phyloP scores from a whole-genome alignment of 2,888 invertebrate species.

The Melipona beecheii region DNA sequence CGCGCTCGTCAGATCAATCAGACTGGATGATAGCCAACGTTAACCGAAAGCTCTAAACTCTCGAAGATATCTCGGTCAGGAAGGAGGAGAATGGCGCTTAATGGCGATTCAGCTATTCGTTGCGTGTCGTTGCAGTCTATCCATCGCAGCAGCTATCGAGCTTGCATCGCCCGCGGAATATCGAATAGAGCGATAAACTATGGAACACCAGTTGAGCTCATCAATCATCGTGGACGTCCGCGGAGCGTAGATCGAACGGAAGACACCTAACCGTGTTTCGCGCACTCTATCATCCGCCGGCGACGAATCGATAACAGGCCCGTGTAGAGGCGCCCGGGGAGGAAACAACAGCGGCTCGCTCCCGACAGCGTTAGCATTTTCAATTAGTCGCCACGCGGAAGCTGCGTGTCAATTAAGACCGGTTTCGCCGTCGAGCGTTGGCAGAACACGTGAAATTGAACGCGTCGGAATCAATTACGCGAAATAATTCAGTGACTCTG shows the following conservation, averaged over 20 bases:
- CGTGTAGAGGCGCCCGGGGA: background rate
- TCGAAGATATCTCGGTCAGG: background rate
- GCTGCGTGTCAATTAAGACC: conserved; percentile 62
- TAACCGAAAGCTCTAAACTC: background rate
- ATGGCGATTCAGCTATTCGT: conserved; percentile 1
- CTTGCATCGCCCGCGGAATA: background rate
- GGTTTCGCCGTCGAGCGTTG: conserved; percentile 25
- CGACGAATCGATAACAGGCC: conserved; percentile 45
- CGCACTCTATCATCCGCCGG: conserved; percentile 45
- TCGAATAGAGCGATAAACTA: conserved; percentile 41
- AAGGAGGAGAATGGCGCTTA: background rate
- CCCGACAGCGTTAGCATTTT: conserved; percentile 53
- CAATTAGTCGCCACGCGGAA: conserved; percentile 52
- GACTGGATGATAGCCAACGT: background rate
- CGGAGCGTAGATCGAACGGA: conserved; percentile 16
- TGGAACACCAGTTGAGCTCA: conserved; percentile 30
- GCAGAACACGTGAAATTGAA: conserved; percentile 57
- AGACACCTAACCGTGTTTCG: conserved; percentile 37
- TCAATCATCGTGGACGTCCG: conserved; percentile 38
- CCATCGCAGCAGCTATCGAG: background rate
- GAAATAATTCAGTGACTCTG: conserved; percentile 63
- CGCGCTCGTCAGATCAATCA: too few species aligned
- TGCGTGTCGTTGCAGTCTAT: conserved; percentile 1
- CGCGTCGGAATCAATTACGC: conserved; percentile 67
- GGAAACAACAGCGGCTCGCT: conserved; percentile 38